Base-by-base conservation (phyloP, 2,888 invertebrate species). In the Nymphalis c-album region DNA sequence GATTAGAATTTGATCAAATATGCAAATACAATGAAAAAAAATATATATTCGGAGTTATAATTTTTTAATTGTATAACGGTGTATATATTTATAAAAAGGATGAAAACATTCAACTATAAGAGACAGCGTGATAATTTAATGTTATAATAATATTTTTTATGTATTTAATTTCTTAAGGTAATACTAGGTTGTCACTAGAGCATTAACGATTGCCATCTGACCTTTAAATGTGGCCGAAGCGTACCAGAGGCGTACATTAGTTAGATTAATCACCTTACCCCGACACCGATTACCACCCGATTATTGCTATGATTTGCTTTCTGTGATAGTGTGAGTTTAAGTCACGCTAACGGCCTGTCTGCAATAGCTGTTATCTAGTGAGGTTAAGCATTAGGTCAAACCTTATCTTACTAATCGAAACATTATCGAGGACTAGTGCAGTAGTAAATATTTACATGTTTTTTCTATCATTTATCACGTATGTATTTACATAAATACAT, bases 161-260 rank as follows among this genome's bases (percentile, higher is more conserved):
- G 13, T 40, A 40, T 13, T 22, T 60, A 1, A 35, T 46, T 47
- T 13, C 10, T 20, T 26, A 46, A 53, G 20, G 60, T 35, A 60
- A 53, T 47, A 20, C 20, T 17, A 31, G 53, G 60, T 47, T 60
- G 53, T 58, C 66, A 59, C 18, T 26, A 46, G 31, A 62, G 53
- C 59, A 70, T 53, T 62, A 51, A 48, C 47, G 70, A 70, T 70
- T 70, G 62, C 70, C 67, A 70, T 67, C 67, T 70, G 70, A 70
- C 70, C 70, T 70, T 70, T 70, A 57, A 13, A 51, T 26, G 57
- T 26, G 40, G 48, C 60, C 16, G 61, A 64, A 61, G 64, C 64
- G 58, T 46, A 64, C 60, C 60, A 70, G 67, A 60, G 64, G 67
- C 67, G 40, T 40, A 64, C 64, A 67, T 70, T 70, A 67, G 62